Conservation (phyloP, 1,140 invertebrate genomes). For the Atta colombica region DNA sequence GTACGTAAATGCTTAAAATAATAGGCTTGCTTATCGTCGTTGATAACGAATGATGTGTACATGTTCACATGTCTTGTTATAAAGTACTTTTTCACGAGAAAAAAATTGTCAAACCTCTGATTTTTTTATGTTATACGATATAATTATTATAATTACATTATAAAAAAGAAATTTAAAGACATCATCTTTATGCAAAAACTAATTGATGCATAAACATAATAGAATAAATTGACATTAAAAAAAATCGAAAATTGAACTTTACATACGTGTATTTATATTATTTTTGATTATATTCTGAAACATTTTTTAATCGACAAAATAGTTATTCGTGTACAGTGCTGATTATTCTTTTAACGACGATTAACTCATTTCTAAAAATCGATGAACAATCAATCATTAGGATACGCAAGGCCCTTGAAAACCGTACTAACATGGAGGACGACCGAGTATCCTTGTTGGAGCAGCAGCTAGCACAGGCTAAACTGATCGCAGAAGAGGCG, state of each 20-base stretch:
- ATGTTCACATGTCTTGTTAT: not conserved
- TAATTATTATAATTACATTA: not conserved
- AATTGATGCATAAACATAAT: not conserved
- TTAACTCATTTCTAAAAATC: constrained; percentile 72
- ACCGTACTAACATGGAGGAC: constrained; percentile 99
- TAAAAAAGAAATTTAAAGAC: not conserved
- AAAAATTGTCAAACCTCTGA: not conserved
- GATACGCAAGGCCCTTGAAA: constrained; percentile 99
- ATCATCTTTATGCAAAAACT: not conserved
- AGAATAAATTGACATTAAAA: not conserved
- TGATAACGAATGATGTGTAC: constrained; percentile 59
- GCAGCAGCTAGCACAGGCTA: constrained; percentile 97
- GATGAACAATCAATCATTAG: constrained; percentile 88
- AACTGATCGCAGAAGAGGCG: constrained; percentile 98
- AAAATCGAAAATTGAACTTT: not conserved
- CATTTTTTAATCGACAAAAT: not conserved
- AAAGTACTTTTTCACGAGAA: not conserved
- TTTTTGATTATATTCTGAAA: not conserved
- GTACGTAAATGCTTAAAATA: constrained; percentile 34
- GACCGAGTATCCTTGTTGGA: constrained; percentile 98
- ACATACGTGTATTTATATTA: not conserved
- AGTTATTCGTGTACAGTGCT: not conserved
- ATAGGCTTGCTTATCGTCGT: constrained; percentile 33
- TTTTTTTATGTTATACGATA: not conserved
- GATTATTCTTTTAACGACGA: constrained; percentile 77